These are phyloP conservation scores for Colletes gigas DNA, from an alignment of 1,140 invertebrate genomes.

Conservation along the genomic window DNA sequence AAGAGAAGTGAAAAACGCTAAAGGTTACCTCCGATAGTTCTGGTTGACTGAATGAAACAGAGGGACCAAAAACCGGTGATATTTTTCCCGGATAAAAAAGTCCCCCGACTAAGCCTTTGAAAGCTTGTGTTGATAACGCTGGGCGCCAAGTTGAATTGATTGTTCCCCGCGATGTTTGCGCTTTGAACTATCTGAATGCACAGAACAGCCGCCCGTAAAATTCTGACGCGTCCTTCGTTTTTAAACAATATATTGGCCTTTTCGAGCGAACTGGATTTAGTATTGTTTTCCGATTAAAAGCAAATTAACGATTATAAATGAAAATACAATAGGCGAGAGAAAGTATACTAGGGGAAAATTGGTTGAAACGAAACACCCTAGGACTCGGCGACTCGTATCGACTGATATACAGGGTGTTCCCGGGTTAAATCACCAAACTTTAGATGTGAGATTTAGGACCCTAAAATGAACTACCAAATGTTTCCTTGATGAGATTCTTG, in stretches of 20 bases:
- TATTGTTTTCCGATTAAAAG: not conserved
- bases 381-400: too few species aligned
- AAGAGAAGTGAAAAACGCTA: not conserved
- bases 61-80: slow-evolving; percentile 17
- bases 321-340: too few species aligned
- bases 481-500: too few species aligned
- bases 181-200: not conserved
- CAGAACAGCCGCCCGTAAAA: not conserved
- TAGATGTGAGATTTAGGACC: too few species aligned
- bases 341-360: too few species aligned
- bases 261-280: not conserved
- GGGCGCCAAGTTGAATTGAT: slow-evolving; percentile 17
- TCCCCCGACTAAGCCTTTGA: slow-evolving; percentile 22
- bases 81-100: slow-evolving; percentile 19
- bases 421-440: too few species aligned
- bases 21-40: not conserved
- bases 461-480: too few species aligned
- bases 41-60: not conserved
- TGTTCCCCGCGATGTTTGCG: not conserved
- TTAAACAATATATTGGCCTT: not conserved
- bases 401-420: too few species aligned
- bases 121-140: slow-evolving; percentile 27
- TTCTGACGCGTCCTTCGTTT: not conserved
- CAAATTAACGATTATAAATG: too few species aligned
- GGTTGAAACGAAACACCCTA: too few species aligned